A percentile compares a stretch with the other conserved stretches of the same genome.
Evolutionary conservation across 1,140 invertebrate species (phyloP).

Genomic region (Pentalonia nigronervosa): DNA sequence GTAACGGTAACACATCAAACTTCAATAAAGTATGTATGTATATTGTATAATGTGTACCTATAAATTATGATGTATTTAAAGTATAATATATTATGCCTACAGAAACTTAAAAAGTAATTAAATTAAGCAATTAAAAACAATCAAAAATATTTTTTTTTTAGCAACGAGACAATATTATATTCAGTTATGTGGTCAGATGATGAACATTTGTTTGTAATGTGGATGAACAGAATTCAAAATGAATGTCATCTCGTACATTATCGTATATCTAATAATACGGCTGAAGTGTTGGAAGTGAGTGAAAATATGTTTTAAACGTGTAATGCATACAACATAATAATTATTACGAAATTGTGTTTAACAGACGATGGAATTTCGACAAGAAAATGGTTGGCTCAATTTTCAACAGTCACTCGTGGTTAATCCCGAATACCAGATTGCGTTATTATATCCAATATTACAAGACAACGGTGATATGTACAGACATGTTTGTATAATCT

Average conservation of each 20-base stretch:
- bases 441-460: not conserved
- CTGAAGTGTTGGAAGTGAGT: not conserved
- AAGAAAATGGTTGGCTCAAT: conserved; percentile 37
- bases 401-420: not conserved
- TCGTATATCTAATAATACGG: not conserved
- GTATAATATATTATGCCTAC: no score
- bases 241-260: conserved; percentile 42
- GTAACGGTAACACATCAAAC: not conserved
- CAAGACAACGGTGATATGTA: conserved; percentile 20
- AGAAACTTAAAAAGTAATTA: not conserved
- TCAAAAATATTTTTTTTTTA: not conserved
- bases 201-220: conserved; percentile 17
- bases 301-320: not conserved
- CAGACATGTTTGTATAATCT: not conserved
- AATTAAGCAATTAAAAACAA: not conserved
- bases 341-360: not conserved
- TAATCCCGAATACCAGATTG: not conserved
- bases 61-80: not conserved
- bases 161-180: conserved; percentile 23
- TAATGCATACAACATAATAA: not conserved
- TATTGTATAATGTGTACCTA: not conserved
- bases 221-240: conserved; percentile 54
- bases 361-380: conserved; percentile 18
- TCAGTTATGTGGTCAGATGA: not conserved
- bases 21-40: not conserved